phyloP scores from a whole-genome alignment of 2,797 vertebrate genomes.

The Darevskia mixta region DNA sequence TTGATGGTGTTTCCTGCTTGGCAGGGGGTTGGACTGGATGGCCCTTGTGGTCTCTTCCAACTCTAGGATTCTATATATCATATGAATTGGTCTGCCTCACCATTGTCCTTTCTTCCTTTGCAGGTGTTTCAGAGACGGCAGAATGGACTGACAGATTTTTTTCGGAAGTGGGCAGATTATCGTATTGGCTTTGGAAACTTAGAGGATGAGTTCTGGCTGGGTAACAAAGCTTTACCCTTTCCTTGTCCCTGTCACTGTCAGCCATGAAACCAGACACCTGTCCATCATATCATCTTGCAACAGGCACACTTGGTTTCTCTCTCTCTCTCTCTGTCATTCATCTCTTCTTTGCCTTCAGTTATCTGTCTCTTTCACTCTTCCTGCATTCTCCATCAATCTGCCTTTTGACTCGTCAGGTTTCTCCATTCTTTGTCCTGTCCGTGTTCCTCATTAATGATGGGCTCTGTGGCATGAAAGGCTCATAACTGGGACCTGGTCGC shows the following conservation, averaged over 20 bases:
- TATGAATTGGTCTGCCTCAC: background rate
- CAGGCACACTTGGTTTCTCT: background rate
- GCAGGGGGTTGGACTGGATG: too few relatives aligned
- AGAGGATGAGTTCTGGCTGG: conserved; percentile 98
- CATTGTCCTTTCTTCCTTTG: background rate
- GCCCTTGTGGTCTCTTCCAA: too few relatives aligned
- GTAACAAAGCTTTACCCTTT: conserved; percentile 78
- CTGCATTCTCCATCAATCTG: conserved; percentile 40
- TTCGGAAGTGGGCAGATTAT: conserved; percentile 96
- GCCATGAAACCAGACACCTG: conserved; percentile 31
- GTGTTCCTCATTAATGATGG: conserved; percentile 54
- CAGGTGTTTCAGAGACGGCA: conserved; percentile 97
- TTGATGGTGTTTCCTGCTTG: too few relatives aligned
- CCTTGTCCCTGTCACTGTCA: conserved; percentile 47
- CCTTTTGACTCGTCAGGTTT: conserved; percentile 41
- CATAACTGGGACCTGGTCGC: conserved; percentile 25
- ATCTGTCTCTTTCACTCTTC: conserved; percentile 50
- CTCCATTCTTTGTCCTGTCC: conserved; percentile 60
- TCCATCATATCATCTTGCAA: conserved; percentile 29
- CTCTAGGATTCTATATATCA: too few relatives aligned
- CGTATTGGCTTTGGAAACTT: conserved; percentile 93
- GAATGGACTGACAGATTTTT: conserved; percentile 96
- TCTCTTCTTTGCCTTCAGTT: conserved; percentile 20
- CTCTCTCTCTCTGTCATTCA: background rate
- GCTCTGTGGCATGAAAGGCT: conserved; percentile 28